These are phyloP conservation scores for Acrobasis repandana DNA, from an alignment of 2,888 invertebrate genomes.

Conservation along the genomic window DNA sequence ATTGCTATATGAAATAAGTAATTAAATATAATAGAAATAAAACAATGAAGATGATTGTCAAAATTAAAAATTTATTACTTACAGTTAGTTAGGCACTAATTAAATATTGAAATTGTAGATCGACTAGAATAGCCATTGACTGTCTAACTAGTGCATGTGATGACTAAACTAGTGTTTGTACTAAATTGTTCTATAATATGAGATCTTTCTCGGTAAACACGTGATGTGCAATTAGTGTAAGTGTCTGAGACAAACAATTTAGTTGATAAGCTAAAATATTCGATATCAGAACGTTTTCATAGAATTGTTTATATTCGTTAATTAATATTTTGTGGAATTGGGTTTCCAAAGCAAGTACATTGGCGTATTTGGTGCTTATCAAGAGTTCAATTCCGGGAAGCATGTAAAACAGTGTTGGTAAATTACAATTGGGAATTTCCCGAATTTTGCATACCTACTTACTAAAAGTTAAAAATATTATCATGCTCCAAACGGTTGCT, in stretches of 20 bases:
- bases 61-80: background rate
- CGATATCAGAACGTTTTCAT: background rate
- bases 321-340: background rate
- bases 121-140: conserved; percentile 23
- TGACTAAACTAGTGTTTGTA: conserved; percentile 39
- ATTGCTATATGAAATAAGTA: background rate
- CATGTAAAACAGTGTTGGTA: too few relatives aligned
- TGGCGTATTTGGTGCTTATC: background rate
- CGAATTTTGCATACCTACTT: too few relatives aligned
- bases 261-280: conserved; percentile 4
- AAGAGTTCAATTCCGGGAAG: background rate
- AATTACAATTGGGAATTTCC: too few relatives aligned
- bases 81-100: conserved; percentile 16
- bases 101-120: conserved; percentile 9
- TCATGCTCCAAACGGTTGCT: too few relatives aligned
- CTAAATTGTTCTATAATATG: conserved; percentile 39
- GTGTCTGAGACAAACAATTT: conserved; percentile 30
- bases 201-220: conserved; percentile 33
- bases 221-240: conserved; percentile 37
- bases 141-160: conserved; percentile 45
- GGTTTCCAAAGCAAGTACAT: background rate
- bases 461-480: too few relatives aligned
- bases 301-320: background rate
- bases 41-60: background rate
- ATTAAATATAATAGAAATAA: background rate